Base-by-base conservation (phyloP, 2,113 vertebrate species). In the Chelonoidis abingdonii region DNA sequence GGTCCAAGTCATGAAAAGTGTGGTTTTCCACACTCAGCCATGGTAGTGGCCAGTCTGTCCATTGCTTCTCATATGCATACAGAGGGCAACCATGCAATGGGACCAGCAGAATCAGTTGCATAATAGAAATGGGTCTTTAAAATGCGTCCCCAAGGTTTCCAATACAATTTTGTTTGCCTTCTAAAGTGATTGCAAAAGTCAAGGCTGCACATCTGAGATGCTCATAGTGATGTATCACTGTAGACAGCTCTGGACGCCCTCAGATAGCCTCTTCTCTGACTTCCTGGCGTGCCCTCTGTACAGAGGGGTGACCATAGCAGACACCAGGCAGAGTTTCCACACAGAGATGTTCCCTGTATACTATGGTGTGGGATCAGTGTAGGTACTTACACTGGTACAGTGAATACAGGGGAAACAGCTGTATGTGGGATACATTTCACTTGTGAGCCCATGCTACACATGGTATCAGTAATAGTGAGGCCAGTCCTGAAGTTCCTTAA, bases 231-330 rank as follows among this genome's bases (percentile, higher is more conserved):
- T 41, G 44, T 76, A 88, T 52, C 86, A 47, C 41, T 69, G 17
- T 49, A 41, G 14, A 59, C 9, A 79, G 72, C 62, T 93, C 14
- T 35, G 21, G 22, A 69, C 2, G 6, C 3, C 81, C 65, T 2
- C 8, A 69, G 83, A 29, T n/a, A 35, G 9, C 21, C 22, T 89
- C 0, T 0, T 5, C 76, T 16, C 53, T 76, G 62, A 47, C 25
- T 29, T 21, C 22, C n/a, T 1, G 0, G 8, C 10, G 19, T 29
- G 50, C 80, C 59, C 1, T 53, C n/a, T 38, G 2, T 29, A 75
- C 7, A 14, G 8, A 25, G 27, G 89, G 41, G 8, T 38, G 3
- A 72, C 90, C n/a, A 19, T 24, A 49, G 19, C 29, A 92, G n/a
- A 8, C 4, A 3, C 78, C 0, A 0, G 53, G 41, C 16, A n/a